A percentile compares a stretch with the other conserved stretches of the same genome.
Conservation (phyloP, 2,888 invertebrate species). For the Macaria notata region DNA sequence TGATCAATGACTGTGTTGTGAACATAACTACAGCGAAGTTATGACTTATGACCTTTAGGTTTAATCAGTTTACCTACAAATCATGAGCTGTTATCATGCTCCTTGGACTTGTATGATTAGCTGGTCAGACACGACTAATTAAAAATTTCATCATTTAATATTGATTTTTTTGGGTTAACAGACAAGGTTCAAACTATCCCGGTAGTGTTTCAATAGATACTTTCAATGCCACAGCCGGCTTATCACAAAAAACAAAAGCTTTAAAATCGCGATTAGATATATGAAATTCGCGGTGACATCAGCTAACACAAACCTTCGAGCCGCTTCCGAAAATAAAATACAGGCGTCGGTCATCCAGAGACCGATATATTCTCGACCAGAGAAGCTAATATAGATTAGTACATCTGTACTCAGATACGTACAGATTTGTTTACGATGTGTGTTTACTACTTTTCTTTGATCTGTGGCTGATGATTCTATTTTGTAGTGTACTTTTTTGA, state of each 20-base stretch:
- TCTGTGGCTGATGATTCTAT: constrained; percentile 2
- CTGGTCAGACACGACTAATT: no score
- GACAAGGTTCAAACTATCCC: no score
- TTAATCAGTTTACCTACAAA: no score
- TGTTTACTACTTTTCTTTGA: constrained; percentile 16
- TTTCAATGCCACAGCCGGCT: background rate
- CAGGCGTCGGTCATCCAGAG: constrained; percentile 26
- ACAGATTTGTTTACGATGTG: constrained; percentile 7
- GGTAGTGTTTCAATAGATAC: no score
- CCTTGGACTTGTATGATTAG: no score
- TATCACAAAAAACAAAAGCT: constrained; percentile 13
- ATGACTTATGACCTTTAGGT: no score
- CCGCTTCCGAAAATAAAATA: constrained; percentile 49
- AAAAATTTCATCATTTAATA: no score
- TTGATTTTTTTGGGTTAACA: no score
- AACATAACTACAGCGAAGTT: no score
- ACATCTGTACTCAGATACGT: constrained; percentile 1
- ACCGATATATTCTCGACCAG: constrained; percentile 23
- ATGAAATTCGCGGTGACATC: constrained; percentile 48
- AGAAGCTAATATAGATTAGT: background rate
- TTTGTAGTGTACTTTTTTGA: constrained; percentile 2
- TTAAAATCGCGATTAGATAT: constrained; percentile 16
- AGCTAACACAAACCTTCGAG: constrained; percentile 43
- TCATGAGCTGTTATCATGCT: no score
- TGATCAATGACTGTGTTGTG: no score